Evolutionary conservation across 2,888 invertebrate species (phyloP).

Genomic region (Synergus japonicus): DNA sequence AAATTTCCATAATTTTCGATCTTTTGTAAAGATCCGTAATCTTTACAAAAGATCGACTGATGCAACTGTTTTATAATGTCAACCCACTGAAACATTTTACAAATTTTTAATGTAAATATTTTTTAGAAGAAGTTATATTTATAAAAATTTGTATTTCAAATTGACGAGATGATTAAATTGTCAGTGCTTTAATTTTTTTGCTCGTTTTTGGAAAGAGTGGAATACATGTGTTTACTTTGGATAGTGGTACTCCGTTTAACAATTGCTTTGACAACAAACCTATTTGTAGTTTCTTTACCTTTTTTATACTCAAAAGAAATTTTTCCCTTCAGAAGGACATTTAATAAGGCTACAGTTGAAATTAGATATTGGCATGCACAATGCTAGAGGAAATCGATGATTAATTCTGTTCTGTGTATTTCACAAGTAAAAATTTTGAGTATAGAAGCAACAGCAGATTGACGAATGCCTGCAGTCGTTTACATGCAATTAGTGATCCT

Average conservation of each 20-base stretch:
- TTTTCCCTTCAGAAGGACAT: constrained; percentile 5
- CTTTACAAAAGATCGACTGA: background rate
- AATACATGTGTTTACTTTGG: constrained; percentile 6
- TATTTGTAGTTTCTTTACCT: background rate
- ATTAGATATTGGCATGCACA: background rate
- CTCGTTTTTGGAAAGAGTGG: background rate
- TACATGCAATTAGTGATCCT: background rate
- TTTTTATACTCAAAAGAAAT: background rate
- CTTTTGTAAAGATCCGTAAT: no score
- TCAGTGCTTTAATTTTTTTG: no score
- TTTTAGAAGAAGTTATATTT: no score
- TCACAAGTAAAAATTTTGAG: background rate
- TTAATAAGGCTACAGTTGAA: constrained; percentile 8
- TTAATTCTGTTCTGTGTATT: background rate
- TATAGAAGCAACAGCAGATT: no score
- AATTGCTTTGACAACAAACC: background rate
- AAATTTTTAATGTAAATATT: no score
- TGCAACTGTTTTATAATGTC: no score
- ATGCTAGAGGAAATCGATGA: background rate
- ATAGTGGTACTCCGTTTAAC: background rate
- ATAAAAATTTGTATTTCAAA: no score
- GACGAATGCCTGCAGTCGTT: background rate
- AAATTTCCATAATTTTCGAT: no score
- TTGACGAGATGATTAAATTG: no score
- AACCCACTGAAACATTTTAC: no score